Evolutionary conservation across 2,888 invertebrate species (phyloP), one percentile per base, ranked within the genome.

Genomic region (Drosophila koepferae): DNA sequence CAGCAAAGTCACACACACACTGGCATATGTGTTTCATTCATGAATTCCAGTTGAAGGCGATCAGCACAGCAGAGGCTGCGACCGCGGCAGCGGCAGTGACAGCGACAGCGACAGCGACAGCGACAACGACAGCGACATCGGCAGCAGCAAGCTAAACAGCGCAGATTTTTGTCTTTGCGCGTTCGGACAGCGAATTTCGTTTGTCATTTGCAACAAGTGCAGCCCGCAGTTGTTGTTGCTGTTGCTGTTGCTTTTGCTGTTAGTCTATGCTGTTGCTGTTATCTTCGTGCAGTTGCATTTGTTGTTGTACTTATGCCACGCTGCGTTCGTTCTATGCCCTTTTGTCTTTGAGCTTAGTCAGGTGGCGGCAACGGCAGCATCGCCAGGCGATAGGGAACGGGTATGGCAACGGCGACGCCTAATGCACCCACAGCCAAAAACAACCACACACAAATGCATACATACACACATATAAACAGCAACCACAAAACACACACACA

Each of bases 161-260:
- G 66, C 76, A 46, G 68, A 82, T 72, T 67, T 75, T 78, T 77
- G 68, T 72, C 64, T 63, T 53, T 65, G 61, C 54, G 23, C 63
- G 38, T 59, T 59, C 61, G 76, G 38, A 53, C 63, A 67, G 59
- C 76, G 66, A 64, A 72, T 84, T 86, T 88, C 65, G 89, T 88
- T 82, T 89, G 86, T 89, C 86, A 85, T 86, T 85, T 82, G 90
- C 85, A 88, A 85, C 85, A 85, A 85, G 85, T 85, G 85, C 81
- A 71, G 73, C 55, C 53, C 71, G 64, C 41, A 20, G 20, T 20
- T 77, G 69, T 66, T 55, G 58, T 56, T 80, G 51, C 23, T 64
- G 14, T 14, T 51, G 65, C 36, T 23, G 23, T 23, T 20, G 36
- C 16, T 6, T 6, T 49, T 62, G 59, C 51, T 58, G 69, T 34